Base-by-base conservation (phyloP, 2,113 vertebrate species). In the Sialia sialis region DNA sequence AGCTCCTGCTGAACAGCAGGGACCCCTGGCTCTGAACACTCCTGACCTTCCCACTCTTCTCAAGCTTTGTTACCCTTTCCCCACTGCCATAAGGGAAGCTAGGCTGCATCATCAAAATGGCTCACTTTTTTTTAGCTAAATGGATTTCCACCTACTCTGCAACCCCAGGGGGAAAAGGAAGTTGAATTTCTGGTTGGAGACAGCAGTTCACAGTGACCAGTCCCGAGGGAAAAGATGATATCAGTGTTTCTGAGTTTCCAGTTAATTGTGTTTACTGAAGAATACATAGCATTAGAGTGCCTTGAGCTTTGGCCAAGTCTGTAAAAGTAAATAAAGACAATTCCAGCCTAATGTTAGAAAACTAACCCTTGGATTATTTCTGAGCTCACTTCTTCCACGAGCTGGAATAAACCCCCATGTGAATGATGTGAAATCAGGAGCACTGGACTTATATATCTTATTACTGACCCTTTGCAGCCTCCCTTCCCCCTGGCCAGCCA, bases 191-290 rank as follows among this genome's bases (percentile, higher is more conserved):
- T 88, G 55, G 17, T 75, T 93, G 17, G 46, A 90, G 67, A 55
- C 62, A 70, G 72, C 54, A 88, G 79, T 51, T 80, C 67, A 56
- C 34, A 92, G 83, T 43, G 75, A 86, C 46, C 68, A 92, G 72
- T 92, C 94, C 23, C 85, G 62, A 90, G 67, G 68, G 88, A 94
- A 93, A 88, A 91, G 79, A 92, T 91, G 29, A n/a, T 93, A 92
- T 88, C 92, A 94, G 43, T 77, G 64, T 70, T 93, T 88, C 86
- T 62, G 36, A 91, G 30, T 88, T 92, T 86, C 55, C 85, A 90
- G 90, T 92, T 96, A 96, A 95, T 94, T 96, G 85, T 86, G 72
- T 95, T 95, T 96, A 94, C 92, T 80, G 88, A 74, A 90, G 59
- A 64, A 92, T 59, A 83, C 63, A 74, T 80, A 90, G 78, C 75